Evolutionary conservation across 2,888 invertebrate genomes (phyloP), one percentile per base, ranked within the genome.

Genomic region (Chrysolina americana): DNA sequence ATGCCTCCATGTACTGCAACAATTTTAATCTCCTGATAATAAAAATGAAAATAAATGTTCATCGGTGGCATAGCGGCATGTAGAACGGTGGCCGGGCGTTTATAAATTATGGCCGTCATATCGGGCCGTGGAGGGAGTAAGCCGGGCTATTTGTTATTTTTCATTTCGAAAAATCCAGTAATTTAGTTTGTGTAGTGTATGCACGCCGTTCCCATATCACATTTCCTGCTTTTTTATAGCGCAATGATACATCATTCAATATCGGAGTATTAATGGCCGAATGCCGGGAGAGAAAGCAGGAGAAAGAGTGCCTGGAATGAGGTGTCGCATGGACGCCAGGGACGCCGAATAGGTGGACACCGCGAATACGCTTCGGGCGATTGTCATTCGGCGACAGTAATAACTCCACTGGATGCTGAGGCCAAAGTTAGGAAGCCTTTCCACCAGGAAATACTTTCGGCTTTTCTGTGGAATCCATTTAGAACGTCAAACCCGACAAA

Each of bases 171-270:
- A 88, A 88, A 88, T 88, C 88, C 88, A 87, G 88, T 88, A 88
- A 88, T 88, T 88, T 88, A 88, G 88, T 88, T 88, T 88, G 87
- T 87, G 86, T 87, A 87, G 87, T 86, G 86, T 85, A 85, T 86
- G 85, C 85, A 85, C 84, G 83, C 84, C 83, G 85, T 82, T 86
- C 87, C 87, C 88, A 86, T 89, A 89, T 89, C 89, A 87, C 88
- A 88, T 88, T 88, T 88, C 88, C 88, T 88, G 88, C 86, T 87
- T 87, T 88, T 88, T 88, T 89, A 88, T 88, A 86, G 88, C 87
- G 87, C 88, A 87, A 88, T 88, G 88, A 88, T 88, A 88, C 89
- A 88, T 88, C 89, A 89, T 88, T 89, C 89, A 88, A 88, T 88
- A 89, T 89, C 88, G 88, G 86, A 79, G 79, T 78, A 79, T 79